A percentile compares a stretch with the other conserved stretches of the same genome.
Evolutionary conservation across 2,113 vertebrate species (phyloP).

Genomic region (Cynopterus brachyotis): DNA sequence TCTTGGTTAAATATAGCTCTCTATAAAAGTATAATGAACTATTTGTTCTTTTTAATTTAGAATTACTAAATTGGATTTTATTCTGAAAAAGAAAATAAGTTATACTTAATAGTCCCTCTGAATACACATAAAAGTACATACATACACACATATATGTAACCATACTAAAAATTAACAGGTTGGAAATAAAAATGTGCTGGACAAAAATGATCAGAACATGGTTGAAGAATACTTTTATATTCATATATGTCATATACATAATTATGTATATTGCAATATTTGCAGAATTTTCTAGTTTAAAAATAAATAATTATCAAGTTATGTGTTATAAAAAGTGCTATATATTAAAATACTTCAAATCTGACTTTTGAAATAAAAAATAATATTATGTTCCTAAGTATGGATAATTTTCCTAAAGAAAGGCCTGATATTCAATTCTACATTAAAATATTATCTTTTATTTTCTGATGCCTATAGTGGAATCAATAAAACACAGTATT

Average conservation of each 20-base stretch:
- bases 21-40: constrained; percentile 39
- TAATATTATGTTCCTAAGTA: neutral
- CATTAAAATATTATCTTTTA: neutral
- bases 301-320: neutral
- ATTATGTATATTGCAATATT: neutral
- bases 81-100: constrained; percentile 22
- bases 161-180: neutral
- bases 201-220: neutral
- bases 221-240: neutral
- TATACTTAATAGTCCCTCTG: neutral
- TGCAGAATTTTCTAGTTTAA: neutral
- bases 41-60: constrained; percentile 37
- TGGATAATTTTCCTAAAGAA: neutral
- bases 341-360: constrained; percentile 16
- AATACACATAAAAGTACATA: neutral
- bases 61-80: neutral
- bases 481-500: neutral
- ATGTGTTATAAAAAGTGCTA: neutral
- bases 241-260: neutral
- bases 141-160: neutral
- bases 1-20: constrained; percentile 52
- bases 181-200: neutral
- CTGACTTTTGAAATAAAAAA: neutral
- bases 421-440: neutral
- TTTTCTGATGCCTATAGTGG: neutral